Base-by-base conservation (phyloP, 2,888 invertebrate species). In the Heliconius hortense region DNA sequence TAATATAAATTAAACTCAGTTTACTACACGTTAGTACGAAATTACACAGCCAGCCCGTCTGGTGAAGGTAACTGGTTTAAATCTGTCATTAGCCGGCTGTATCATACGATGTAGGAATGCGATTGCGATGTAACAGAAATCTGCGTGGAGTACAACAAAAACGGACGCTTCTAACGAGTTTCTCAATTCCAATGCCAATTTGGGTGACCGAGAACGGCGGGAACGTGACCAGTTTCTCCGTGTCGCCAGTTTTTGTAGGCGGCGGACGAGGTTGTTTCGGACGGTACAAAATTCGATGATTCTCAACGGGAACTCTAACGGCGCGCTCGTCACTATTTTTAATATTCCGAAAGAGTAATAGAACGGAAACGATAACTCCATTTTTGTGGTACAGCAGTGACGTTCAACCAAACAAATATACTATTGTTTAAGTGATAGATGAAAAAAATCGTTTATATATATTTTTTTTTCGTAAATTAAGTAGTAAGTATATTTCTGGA, bases 131-230 rank as follows among this genome's bases (percentile, higher is more conserved):
- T 81, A 80, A 88, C 91, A 91, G 91, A 92, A 92, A 92, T 89
- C 90, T 88, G 75, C 78, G 76, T 77, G 75, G 80, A 81, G 81
- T 80, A 79, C 81, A 78, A 84, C 84, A 91, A 91, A 90, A 91
- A 90, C 85, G 82, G 80, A 82, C 81, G 84, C 85, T 85, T 87
- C 88, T 87, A 90, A 90, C 89, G 82, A 90, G 91, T 91, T 91
- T 91, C 90, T 89, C 90, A 89, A 88, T 88, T 86, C 88, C 88
- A 85, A 83, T 84, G 81, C 90, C 91, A 85, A 87, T 86, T 90
- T 88, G 84, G 88, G 88, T 81, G 87, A 85, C 84, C 77, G 73
- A 81, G 84, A 82, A 64, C 31, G 80, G 78, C 83, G 76, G 83
- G 85, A 85, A 82, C 85, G 85, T 84, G 84, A 82, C 77, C 84